phyloP scores from a whole-genome alignment of 2,113 vertebrate species.

The Macaca mulatta region DNA sequence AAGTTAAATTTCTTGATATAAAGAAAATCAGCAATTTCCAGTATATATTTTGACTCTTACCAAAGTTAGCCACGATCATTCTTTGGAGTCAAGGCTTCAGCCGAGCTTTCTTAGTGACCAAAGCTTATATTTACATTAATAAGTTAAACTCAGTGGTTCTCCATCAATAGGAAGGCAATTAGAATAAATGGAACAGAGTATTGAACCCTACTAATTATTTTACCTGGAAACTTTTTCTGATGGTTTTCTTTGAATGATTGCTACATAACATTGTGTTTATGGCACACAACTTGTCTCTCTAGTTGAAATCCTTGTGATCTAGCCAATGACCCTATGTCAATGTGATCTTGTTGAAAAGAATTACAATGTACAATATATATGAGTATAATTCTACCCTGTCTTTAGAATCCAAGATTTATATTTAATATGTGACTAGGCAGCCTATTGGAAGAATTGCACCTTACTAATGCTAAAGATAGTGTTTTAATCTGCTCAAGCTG shows the following conservation, averaged over 20 bases:
- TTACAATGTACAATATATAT: not conserved
- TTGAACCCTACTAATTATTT: not conserved
- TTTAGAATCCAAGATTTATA: not conserved
- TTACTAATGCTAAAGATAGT: not conserved
- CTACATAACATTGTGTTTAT: not conserved
- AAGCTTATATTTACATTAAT: not conserved
- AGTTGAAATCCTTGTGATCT: not conserved
- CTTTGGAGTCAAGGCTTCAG: not conserved
- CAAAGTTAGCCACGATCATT: not conserved
- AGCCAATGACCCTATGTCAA: not conserved
- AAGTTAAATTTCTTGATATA: not conserved
- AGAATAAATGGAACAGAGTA: not conserved
- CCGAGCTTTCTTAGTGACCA: not conserved
- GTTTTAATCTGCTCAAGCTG: not conserved
- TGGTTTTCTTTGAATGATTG: not conserved
- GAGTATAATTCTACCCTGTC: not conserved
- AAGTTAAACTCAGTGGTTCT: slow-evolving; percentile 1
- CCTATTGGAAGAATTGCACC: not conserved
- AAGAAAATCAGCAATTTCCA: not conserved
- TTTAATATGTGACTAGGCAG: not conserved
- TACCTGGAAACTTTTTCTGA: not conserved
- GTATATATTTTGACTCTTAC: not conserved
- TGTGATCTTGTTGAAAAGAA: not conserved
- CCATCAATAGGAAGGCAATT: not conserved
- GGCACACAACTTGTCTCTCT: not conserved